Base-by-base conservation (phyloP, 2,113 vertebrate genomes). In the Platycercus adscitus region DNA sequence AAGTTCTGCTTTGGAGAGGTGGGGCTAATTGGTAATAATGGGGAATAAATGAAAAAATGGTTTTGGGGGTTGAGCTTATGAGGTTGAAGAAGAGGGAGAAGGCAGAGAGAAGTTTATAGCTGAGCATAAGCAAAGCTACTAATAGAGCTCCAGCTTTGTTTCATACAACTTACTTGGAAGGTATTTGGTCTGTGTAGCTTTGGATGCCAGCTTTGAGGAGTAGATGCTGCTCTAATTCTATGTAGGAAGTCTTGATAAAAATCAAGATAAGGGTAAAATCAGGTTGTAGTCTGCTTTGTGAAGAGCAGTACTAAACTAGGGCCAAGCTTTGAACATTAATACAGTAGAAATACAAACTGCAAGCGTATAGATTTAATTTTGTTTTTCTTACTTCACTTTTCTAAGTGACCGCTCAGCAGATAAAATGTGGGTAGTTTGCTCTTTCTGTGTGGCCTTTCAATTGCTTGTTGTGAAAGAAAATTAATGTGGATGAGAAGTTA, bases 161-260 rank as follows among this genome's bases (percentile, higher is more conserved):
- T 56, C 26, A 44, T 72, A 24, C 2, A 20, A 18, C 5, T 47
- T 63, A 31, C 16, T n/a, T 75, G 17, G 12, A 37, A 66, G 3
- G 0, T 49, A 3, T 53, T 65, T 61, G 39, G 16, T 47, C 14
- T 7, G 0, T n/a, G 6, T 15, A 23, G n/a, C 0, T 0, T 13
- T 35, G 58, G 6, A 26, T 55, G 8, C 15, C 19, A 49, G 19
- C 10, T 69, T 26, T 1, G 6, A 65, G 16, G 7, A 4, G 10
- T 20, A n/a, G n/a, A 21, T 18, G 18, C 4, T 79, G 65, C 4
- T 28, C 24, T 21, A 33, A 23, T 43, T 85, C 28, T 44, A 2
- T 26, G 28, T 29, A 24, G 33, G 33, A 63, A 58, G 8, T 24
- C 63, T 60, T 66, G 44, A 31, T 41, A 35, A 55, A 71, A 81